A percentile compares a stretch with the other conserved stretches of the same genome.
Evolutionary conservation across 2,888 invertebrate genomes (phyloP).

Genomic region (Galeopsomyia nigrocyanea): DNA sequence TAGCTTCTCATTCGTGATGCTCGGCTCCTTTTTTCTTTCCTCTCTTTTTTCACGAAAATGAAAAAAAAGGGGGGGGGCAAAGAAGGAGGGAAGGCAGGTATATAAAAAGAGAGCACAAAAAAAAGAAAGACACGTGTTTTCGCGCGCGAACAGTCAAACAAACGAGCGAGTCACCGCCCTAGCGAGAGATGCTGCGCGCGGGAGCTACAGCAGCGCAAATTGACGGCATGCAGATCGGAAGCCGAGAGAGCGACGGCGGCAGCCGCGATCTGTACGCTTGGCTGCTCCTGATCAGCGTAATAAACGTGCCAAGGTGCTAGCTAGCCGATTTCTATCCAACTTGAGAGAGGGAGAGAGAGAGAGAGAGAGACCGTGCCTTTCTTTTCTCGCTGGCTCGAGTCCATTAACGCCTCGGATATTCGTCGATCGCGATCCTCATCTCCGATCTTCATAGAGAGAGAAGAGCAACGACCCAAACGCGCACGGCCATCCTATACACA

Average conservation of each 20-base stretch:
- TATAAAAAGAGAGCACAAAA: no score
- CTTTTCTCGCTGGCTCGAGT: neutral
- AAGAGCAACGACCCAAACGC: no score
- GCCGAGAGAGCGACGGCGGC: no score
- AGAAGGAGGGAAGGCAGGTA: no score
- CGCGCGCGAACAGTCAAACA: conserved; percentile 8
- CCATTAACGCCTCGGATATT: conserved; percentile 50
- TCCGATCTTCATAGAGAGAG: neutral
- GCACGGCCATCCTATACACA: no score
- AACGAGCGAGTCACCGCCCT: conserved; percentile 47
- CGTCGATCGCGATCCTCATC: conserved; percentile 21
- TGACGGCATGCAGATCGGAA: no score
- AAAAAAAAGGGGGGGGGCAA: no score
- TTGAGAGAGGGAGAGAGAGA: no score
- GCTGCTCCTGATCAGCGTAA: conserved; percentile 65
- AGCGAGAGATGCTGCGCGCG: conserved; percentile 42
- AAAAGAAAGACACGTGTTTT: no score
- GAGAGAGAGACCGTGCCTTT: no score
- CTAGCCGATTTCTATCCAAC: conserved; percentile 64
- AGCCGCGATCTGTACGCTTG: conserved; percentile 57
- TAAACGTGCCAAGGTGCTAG: conserved; percentile 67
- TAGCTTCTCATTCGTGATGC: conserved; percentile 20
- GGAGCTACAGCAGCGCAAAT: no score
- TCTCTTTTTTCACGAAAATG: neutral
- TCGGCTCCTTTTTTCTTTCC: conserved; percentile 9